Evolutionary conservation across 2,888 invertebrate species (phyloP).

Genomic region (Caenorhabditis sinica): DNA sequence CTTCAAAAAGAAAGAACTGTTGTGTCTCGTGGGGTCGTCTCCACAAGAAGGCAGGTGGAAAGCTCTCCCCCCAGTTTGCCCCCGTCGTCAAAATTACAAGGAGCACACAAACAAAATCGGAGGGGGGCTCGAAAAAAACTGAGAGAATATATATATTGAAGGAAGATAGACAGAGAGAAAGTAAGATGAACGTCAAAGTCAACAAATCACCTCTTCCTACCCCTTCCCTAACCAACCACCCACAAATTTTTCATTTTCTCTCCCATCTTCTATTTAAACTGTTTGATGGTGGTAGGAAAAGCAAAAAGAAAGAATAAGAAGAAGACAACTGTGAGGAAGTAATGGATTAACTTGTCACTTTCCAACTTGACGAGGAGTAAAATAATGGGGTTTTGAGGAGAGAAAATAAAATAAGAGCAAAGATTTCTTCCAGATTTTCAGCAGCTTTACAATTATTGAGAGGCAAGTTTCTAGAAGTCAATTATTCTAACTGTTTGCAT

Average conservation of each 20-base stretch:
- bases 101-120: slow-evolving; percentile 44
- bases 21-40: slow-evolving; percentile 18
- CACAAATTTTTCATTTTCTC: slow-evolving; percentile 36
- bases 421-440: background rate
- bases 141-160: slow-evolving; percentile 21
- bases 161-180: slow-evolving; percentile 23
- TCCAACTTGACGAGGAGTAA: slow-evolving; percentile 1
- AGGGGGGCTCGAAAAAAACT: slow-evolving; percentile 14
- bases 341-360: slow-evolving; percentile 37
- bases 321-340: slow-evolving; percentile 16
- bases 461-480: too few relatives aligned
- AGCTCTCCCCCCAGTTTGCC: slow-evolving; percentile 13
- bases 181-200: slow-evolving; percentile 48
- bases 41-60: slow-evolving; percentile 10
- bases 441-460: too few relatives aligned
- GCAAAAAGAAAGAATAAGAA: background rate
- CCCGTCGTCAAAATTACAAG: slow-evolving; percentile 54
- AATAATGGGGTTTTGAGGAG: slow-evolving; percentile 1
- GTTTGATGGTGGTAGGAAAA: slow-evolving; percentile 16
- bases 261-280: slow-evolving; percentile 38
- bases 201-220: slow-evolving; percentile 24
- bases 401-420: background rate
- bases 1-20: slow-evolving; percentile 8
- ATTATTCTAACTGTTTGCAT: too few relatives aligned
- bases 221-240: slow-evolving; percentile 15